phyloP scores from a whole-genome alignment of 2,888 invertebrate species.

The Sphecodes monilicornis region DNA sequence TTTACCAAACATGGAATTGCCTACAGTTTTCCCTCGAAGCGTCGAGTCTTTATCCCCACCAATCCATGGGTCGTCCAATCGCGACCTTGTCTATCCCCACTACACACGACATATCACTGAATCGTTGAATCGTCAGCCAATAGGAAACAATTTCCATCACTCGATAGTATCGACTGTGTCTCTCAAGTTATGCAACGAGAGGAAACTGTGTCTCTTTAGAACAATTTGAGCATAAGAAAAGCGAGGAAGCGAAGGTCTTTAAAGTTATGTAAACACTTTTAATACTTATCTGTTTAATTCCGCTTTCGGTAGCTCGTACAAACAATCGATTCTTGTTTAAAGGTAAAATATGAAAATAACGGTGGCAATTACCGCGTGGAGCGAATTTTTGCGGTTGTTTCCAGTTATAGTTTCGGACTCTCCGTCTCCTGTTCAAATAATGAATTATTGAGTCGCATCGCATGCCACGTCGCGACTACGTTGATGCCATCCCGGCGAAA shows the following conservation, averaged over 20 bases:
- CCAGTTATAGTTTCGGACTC: conserved; percentile 20
- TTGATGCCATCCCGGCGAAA: conserved; percentile 43
- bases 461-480: conserved; percentile 37
- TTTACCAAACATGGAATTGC: too few species aligned
- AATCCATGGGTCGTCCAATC: too few species aligned
- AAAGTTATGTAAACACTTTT: not conserved
- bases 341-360: not conserved
- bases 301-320: not conserved
- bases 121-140: not conserved
- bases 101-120: not conserved
- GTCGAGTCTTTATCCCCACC: too few species aligned
- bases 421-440: conserved; percentile 45
- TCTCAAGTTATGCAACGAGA: not conserved
- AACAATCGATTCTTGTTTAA: not conserved
- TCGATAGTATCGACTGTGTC: not conserved
- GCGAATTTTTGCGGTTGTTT: not conserved
- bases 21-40: too few species aligned
- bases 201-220: not conserved
- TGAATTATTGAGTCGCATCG: conserved; percentile 57
- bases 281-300: not conserved
- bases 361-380: not conserved
- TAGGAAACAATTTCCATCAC: not conserved
- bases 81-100: not conserved
- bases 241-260: not conserved
- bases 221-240: not conserved